A percentile compares a stretch with the other conserved stretches of the same genome.
phyloP scores from a whole-genome alignment of 2,888 invertebrate species.

The Agrotis puta region DNA sequence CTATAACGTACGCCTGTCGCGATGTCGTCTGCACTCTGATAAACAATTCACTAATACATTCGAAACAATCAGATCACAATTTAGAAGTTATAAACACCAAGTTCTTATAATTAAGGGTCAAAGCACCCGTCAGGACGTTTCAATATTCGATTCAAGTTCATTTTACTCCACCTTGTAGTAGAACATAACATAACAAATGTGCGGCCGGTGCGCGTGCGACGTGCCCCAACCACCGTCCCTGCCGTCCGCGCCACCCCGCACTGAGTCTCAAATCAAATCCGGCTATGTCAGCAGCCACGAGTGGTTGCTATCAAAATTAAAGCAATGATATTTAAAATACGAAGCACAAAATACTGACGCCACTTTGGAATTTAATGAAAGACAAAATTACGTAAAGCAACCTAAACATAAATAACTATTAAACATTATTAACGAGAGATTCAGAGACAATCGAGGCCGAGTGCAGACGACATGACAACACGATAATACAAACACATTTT shows the following conservation, averaged over 20 bases:
- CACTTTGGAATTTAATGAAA: slow-evolving; percentile 15
- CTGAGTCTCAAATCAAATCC: not conserved
- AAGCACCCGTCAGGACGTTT: slow-evolving; percentile 67
- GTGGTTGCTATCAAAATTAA: not conserved
- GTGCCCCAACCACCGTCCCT: not conserved
- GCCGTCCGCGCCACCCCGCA: not conserved
- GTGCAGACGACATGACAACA: slow-evolving; percentile 64
- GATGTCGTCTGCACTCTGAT: slow-evolving; percentile 63
- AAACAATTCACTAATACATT: slow-evolving; percentile 27
- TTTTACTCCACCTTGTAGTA: slow-evolving; percentile 24
- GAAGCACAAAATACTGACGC: slow-evolving; percentile 22
- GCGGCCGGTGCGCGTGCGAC: not conserved
- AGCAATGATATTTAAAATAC: not conserved
- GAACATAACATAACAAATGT: not conserved
- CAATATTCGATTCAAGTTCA: slow-evolving; percentile 64
- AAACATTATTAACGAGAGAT: slow-evolving; percentile 48
- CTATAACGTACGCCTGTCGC: slow-evolving; percentile 56
- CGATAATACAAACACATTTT: slow-evolving; percentile 44
- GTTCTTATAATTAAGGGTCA: slow-evolving; percentile 64
- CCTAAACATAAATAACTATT: slow-evolving; percentile 18
- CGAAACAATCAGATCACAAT: slow-evolving; percentile 60
- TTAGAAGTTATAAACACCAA: slow-evolving; percentile 55
- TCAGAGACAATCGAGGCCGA: slow-evolving; percentile 40
- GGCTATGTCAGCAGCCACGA: not conserved
- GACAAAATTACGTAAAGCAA: slow-evolving; percentile 21